phyloP scores from a whole-genome alignment of 2,113 vertebrate species.

The Sebastes fasciatus region DNA sequence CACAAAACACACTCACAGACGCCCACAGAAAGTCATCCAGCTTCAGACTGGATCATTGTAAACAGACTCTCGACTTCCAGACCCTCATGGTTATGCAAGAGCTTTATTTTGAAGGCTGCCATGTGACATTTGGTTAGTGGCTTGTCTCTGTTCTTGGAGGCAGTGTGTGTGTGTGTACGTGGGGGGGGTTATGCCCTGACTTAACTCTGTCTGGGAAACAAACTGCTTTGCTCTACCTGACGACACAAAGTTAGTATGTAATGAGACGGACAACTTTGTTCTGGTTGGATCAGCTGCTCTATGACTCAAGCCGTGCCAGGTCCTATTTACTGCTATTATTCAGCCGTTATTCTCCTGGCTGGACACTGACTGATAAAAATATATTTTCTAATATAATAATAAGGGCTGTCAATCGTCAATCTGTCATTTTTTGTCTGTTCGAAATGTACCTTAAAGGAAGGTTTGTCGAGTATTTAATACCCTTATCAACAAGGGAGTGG shows the following conservation, averaged over 20 bases:
- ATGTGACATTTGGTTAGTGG: conserved; percentile 71
- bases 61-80: conserved; percentile 58
- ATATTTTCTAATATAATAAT: too few species aligned
- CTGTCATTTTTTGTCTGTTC: too few species aligned
- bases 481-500: too few species aligned
- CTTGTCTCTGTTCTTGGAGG: conserved; percentile 43
- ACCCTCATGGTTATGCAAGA: conserved; percentile 67
- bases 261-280: conserved; percentile 30
- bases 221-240: conserved; percentile 43
- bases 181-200: neutral
- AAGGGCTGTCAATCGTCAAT: too few species aligned
- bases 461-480: too few species aligned
- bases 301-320: conserved; percentile 24
- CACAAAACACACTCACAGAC: conserved; percentile 7
- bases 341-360: neutral
- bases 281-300: conserved; percentile 37
- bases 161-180: neutral
- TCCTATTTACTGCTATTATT: conserved; percentile 18
- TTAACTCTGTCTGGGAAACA: conserved; percentile 45
- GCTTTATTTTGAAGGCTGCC: conserved; percentile 71
- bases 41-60: conserved; percentile 67
- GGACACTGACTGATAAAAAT: neutral
- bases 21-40: conserved; percentile 48
- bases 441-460: too few species aligned
- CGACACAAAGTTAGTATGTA: conserved; percentile 22